A percentile compares a stretch with the other conserved stretches of the same genome.
Conservation (phyloP, 2,113 vertebrate species). For the Hydrochoerus hydrochaeris region DNA sequence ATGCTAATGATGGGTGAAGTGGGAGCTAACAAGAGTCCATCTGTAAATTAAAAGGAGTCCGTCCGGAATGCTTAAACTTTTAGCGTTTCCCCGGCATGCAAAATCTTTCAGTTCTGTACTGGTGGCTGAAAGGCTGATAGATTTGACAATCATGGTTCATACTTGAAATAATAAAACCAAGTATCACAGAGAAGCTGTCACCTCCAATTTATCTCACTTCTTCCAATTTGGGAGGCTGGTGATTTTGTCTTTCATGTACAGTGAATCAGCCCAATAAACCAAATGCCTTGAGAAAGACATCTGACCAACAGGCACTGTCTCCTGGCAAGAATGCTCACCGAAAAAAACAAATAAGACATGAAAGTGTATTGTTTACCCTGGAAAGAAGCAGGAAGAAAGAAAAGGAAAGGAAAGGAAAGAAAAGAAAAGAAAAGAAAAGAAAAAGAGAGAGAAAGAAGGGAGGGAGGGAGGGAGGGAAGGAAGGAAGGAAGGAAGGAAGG, state of each 20-base stretch:
- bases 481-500: too few species aligned
- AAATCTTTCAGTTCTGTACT: background rate
- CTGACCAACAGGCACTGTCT: background rate
- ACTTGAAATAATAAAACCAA: constrained; percentile 17
- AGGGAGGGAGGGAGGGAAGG: too few species aligned
- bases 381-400: constrained; percentile 4
- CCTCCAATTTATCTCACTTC: background rate
- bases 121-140: constrained; percentile 1
- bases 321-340: background rate
- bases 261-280: background rate
- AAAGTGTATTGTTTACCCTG: background rate
- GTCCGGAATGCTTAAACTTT: background rate
- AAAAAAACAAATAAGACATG: background rate
- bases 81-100: background rate
- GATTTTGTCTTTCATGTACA: background rate
- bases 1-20: background rate
- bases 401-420: background rate
- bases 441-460: too few species aligned
- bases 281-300: background rate
- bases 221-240: background rate
- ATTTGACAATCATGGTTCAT: background rate
- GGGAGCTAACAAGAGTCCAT: background rate
- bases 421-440: too few species aligned
- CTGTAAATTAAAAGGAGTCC: background rate
- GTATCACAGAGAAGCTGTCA: background rate